Percentiles rank a stretch among this genome's conserved stretches.
These are phyloP conservation scores for Isichthys henryi DNA, from an alignment of 2,113 vertebrate species.

Conservation along the genomic window DNA sequence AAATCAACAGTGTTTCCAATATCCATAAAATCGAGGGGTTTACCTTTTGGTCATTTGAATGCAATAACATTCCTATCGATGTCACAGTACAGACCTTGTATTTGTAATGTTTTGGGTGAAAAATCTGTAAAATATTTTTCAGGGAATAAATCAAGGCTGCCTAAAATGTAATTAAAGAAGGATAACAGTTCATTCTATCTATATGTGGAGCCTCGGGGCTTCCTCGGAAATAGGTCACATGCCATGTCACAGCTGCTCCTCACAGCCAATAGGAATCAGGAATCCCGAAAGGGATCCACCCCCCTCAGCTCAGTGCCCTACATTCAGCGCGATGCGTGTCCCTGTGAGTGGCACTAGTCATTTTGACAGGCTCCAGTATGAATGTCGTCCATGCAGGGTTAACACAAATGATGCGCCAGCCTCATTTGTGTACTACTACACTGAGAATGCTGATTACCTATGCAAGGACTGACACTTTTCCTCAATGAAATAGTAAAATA, in stretches of 20 bases:
- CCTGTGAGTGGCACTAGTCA: constrained; percentile 70
- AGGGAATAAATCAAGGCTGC: constrained; percentile 55
- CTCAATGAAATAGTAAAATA: constrained; percentile 3
- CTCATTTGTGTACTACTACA: constrained; percentile 35
- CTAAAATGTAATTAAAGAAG: constrained; percentile 76
- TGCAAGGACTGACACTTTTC: constrained; percentile 9
- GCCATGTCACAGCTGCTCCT: constrained; percentile 65
- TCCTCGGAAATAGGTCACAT: constrained; percentile 67
- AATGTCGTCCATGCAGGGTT: constrained; percentile 64
- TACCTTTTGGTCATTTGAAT: constrained; percentile 28
- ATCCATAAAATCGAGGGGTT: constrained; percentile 18
- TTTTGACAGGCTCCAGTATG: constrained; percentile 66
- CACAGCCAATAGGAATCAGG: constrained; percentile 59
- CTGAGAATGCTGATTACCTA: constrained; percentile 56
- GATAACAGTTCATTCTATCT: constrained; percentile 69
- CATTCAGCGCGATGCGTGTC: constrained; percentile 61
- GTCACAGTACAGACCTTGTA: constrained; percentile 26
- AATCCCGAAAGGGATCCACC: constrained; percentile 66
- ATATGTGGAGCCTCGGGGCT: constrained; percentile 57
- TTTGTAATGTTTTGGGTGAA: constrained; percentile 37
- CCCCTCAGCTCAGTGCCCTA: constrained; percentile 68
- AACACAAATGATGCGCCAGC: constrained; percentile 56
- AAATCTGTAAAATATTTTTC: constrained; percentile 38
- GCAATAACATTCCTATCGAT: constrained; percentile 25
- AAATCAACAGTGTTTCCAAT: constrained; percentile 14